phyloP scores from a whole-genome alignment of 2,888 invertebrate genomes.

The Hololepta plana region DNA sequence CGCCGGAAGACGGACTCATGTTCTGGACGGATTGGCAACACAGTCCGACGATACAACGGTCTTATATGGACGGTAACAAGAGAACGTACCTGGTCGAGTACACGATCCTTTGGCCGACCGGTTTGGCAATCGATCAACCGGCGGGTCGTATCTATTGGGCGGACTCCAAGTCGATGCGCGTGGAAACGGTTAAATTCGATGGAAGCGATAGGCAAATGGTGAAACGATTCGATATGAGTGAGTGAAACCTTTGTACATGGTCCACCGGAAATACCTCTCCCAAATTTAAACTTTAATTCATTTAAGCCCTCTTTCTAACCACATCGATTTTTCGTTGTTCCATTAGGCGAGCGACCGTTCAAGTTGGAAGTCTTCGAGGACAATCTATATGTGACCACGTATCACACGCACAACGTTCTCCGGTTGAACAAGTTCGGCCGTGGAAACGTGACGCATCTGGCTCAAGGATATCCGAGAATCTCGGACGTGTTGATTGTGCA shows the following conservation, averaged over 20 bases:
- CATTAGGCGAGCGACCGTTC: constrained; percentile 42
- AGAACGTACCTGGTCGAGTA: constrained; percentile 31
- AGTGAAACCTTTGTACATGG: constrained; percentile 3
- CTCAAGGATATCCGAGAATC: constrained; percentile 35
- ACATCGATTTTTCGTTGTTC: neutral
- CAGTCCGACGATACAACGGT: constrained; percentile 40
- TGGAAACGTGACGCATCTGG: constrained; percentile 34
- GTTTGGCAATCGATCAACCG: constrained; percentile 58
- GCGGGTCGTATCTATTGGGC: constrained; percentile 67
- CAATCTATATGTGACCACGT: constrained; percentile 44
- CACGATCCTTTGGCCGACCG: constrained; percentile 52
- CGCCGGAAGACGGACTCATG: constrained; percentile 45
- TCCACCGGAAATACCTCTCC: neutral
- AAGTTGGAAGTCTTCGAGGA: constrained; percentile 61
- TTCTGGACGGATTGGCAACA: constrained; percentile 65
- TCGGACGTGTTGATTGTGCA: constrained; percentile 51
- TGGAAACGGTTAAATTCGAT: constrained; percentile 50
- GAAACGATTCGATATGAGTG: constrained; percentile 27
- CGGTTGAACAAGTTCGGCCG: constrained; percentile 48
- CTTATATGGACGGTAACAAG: constrained; percentile 44
- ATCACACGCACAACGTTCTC: constrained; percentile 40
- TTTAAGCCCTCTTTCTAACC: neutral
- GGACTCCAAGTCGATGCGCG: constrained; percentile 56
- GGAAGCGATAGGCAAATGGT: constrained; percentile 47
- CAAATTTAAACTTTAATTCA: neutral